Conservation (phyloP, 2,888 invertebrate genomes). For the Myathropa florea region DNA sequence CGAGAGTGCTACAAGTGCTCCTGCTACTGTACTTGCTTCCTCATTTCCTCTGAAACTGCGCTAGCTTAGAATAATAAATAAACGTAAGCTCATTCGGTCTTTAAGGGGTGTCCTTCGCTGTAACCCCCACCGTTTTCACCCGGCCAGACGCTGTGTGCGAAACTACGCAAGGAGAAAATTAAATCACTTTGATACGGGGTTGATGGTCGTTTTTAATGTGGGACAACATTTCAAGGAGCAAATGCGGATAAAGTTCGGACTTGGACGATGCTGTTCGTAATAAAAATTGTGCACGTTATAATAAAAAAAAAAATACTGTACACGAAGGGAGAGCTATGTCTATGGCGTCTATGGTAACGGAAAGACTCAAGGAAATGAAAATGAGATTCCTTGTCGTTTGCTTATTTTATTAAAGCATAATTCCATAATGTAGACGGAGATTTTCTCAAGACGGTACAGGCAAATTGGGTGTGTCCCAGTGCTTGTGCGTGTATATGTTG, state of each 20-base stretch:
- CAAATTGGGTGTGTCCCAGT: slow-evolving; percentile 54
- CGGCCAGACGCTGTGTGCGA: slow-evolving; percentile 21
- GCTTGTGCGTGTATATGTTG: background rate
- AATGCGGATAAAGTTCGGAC: slow-evolving; percentile 66
- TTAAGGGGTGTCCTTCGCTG: slow-evolving; percentile 29
- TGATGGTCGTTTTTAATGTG: slow-evolving; percentile 69
- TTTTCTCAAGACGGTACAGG: slow-evolving; percentile 31
- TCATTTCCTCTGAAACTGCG: slow-evolving; percentile 36
- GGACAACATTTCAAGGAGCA: slow-evolving; percentile 70
- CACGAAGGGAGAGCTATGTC: slow-evolving; percentile 9
- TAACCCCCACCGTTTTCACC: background rate
- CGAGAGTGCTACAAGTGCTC: slow-evolving; percentile 64
- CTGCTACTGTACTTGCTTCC: slow-evolving; percentile 34
- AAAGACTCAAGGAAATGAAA: slow-evolving; percentile 62
- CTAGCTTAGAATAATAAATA: slow-evolving; percentile 69
- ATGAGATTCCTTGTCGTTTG: slow-evolving; percentile 62
- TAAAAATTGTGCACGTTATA: slow-evolving; percentile 62
- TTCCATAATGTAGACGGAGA: slow-evolving; percentile 52
- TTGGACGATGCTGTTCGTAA: slow-evolving; percentile 41
- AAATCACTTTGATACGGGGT: slow-evolving; percentile 69
- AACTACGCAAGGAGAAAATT: slow-evolving; percentile 70
- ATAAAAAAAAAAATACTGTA: slow-evolving; percentile 37
- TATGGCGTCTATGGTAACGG: slow-evolving; percentile 46
- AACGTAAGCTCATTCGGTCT: slow-evolving; percentile 60
- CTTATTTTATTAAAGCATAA: slow-evolving; percentile 66